Base-by-base conservation (phyloP, 2,797 vertebrate species). In the Aselliscus stoliczkanus region DNA sequence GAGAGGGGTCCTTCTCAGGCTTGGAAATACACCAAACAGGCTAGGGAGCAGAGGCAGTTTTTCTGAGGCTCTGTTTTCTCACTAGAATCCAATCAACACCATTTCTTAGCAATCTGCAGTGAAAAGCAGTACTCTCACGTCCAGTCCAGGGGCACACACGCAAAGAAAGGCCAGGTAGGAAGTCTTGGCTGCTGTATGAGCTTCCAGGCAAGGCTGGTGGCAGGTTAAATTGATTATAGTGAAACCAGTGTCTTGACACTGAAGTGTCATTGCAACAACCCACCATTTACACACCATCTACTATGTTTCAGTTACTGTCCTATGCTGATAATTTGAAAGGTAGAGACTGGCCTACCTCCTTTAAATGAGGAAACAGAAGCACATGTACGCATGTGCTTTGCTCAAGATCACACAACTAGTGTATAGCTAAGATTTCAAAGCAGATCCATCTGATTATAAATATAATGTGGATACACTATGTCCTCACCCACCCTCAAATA, bases 21-120 rank as follows among this genome's bases (percentile, higher is more conserved):
- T 97, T 82, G 89, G 64, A 96, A 93, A 91, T 2, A 95, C 9
- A 76, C 25, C 29, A 54, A 93, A 77, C 7, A 90, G 10, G 31
- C 65, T 92, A 93, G 60, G 58, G 25, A 95, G 44, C 42, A 86
- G 62, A 81, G 42, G 27, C 6, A 77, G 50, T 84, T 89, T 89
- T n/a, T 67, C 54, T 92, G 54, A 79, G n/a, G 76, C 39, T 75
- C 44, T 89, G 12, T 82, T 92, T 91, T 95, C 44, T 94, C 31
- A 44, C 39, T 90, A 96, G 37, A 89, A 70, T 79, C 52, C 27
- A 87, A 58, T 54, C 27, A 79, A 84, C 12, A 62, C 80, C 18
- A 88, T 42, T 86, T 77, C 42, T 89, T 83, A 93, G 31, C 76
- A 94, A 87, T 76, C 20, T 37, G 47, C 27, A 93, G 8, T 75